Base-by-base conservation (phyloP, 1,140 invertebrate genomes). In the Drosophila sulfurigaster region DNA sequence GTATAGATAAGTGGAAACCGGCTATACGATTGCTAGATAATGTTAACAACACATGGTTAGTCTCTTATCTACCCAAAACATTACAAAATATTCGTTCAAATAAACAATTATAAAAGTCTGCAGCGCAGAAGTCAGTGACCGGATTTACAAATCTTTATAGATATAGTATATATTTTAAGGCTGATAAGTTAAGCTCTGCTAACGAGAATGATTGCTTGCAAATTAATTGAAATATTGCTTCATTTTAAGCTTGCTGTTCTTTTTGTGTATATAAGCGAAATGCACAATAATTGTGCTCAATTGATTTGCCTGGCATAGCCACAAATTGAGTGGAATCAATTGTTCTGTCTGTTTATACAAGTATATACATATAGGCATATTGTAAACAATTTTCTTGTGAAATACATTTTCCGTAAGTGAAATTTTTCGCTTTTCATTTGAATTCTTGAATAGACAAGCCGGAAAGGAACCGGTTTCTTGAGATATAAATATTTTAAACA, bases 271-370 rank as follows among this genome's bases (percentile, higher is more conserved):
- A 20, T n/a, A 20, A 11, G 10, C 16, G 38, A 54, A 35, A 45
- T 51, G 15, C 41, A 54, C 49, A 16, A 15, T 68, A 59, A 49
- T 54, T 58, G 15, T 49, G n/a, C 46, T 38, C 71, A 74, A 74
- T 68, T 67, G 64, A 54, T 69, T 68, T 58, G 41, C 41, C 35
- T 30, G 43, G 16, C 35, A 16, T 28, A 57, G 45, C 8, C 46
- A 10, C 16, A 16, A 62, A 64, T 75, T 71, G 45, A 64, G 63
- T 64, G 16, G 28, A 52, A 58, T 43, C 41, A 65, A 58, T 71
- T 71, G 35, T 54, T n/a, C n/a, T 41, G 7, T 35, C 2, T 15
- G 13, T 8, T 1, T 49, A 41, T n/a, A n/a, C n/a, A n/a, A n/a
- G n/a, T n/a, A 16, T 60, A n/a, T 32, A 35, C 8, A 41, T 49